phyloP scores from a whole-genome alignment of 2,113 vertebrate species.

The Polyodon spathula region DNA sequence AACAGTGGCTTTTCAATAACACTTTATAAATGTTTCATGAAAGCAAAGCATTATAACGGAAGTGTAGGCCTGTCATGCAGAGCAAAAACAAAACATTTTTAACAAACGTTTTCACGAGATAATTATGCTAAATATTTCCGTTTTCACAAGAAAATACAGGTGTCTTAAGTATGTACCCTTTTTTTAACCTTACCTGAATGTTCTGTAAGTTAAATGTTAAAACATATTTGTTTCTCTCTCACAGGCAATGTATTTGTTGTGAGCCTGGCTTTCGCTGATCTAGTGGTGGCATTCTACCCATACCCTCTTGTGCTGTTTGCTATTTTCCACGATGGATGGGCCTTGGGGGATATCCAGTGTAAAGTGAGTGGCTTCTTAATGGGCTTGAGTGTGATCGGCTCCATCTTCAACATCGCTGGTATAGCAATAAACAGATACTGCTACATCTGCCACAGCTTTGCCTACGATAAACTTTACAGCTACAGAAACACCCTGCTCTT shows the following conservation, averaged over 20 bases:
- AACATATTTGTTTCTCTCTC: constrained; percentile 27
- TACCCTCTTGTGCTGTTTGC: constrained; percentile 78
- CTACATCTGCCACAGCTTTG: constrained; percentile 77
- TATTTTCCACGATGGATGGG: constrained; percentile 79
- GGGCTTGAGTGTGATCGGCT: constrained; percentile 83
- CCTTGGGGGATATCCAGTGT: constrained; percentile 71
- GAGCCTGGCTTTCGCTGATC: constrained; percentile 80
- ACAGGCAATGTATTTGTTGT: constrained; percentile 85
- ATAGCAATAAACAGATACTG: constrained; percentile 85
- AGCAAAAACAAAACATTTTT: too few species aligned
- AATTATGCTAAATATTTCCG: too few species aligned
- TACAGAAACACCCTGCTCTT: constrained; percentile 69
- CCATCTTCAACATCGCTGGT: constrained; percentile 85
- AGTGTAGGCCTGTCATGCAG: too few species aligned
- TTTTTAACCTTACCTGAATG: too few species aligned
- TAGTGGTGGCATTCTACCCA: constrained; percentile 82
- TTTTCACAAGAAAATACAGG: too few species aligned
- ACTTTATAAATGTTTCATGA: too few species aligned
- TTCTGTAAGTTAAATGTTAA: too few species aligned
- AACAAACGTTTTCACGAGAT: too few species aligned
- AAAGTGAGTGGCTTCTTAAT: constrained; percentile 86
- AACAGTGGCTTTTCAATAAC: too few species aligned
- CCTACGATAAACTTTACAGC: constrained; percentile 69
- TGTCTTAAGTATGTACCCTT: too few species aligned
- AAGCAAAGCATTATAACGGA: too few species aligned